Percentiles rank a stretch among this genome's conserved stretches.
Evolutionary conservation across 2,888 invertebrate genomes (phyloP).

Genomic region (Andrena praecox): DNA sequence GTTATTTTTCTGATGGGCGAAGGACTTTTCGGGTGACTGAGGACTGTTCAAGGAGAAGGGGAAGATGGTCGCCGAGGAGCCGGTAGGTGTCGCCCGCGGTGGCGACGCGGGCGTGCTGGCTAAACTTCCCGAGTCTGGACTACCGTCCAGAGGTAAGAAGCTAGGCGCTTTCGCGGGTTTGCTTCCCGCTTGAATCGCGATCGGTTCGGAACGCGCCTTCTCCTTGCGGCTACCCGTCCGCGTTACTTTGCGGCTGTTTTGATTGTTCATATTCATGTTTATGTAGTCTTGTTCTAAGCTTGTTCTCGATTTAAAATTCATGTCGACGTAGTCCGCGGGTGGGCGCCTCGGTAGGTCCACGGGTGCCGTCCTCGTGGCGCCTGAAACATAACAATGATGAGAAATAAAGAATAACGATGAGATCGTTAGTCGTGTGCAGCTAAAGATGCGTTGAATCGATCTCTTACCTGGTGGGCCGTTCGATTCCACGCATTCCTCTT

Average conservation of each 20-base stretch:
- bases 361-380: conserved; percentile 82
- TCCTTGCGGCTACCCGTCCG: conserved; percentile 81
- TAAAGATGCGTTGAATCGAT: neutral
- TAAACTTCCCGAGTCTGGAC: conserved; percentile 84
- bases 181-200: conserved; percentile 86
- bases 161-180: conserved; percentile 81
- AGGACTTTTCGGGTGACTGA: conserved; percentile 87
- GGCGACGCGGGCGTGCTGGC: conserved; percentile 85
- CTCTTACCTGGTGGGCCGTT: conserved; percentile 82
- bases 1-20: conserved; percentile 74
- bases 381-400: conserved; percentile 43
- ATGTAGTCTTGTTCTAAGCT: conserved; percentile 86
- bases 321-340: conserved; percentile 89
- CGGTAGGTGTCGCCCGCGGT: conserved; percentile 86
- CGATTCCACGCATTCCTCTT: conserved; percentile 84
- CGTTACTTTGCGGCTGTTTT: conserved; percentile 75
- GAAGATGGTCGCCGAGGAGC: conserved; percentile 88
- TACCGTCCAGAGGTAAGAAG: conserved; percentile 85
- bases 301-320: conserved; percentile 86
- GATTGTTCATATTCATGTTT: conserved; percentile 85
- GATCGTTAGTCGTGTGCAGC: neutral
- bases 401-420: too few relatives aligned
- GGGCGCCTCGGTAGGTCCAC: conserved; percentile 84
- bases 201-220: conserved; percentile 88
- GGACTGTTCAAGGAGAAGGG: conserved; percentile 90